phyloP scores from a whole-genome alignment of 2,888 invertebrate genomes.

The Bugulina stolonifera region DNA sequence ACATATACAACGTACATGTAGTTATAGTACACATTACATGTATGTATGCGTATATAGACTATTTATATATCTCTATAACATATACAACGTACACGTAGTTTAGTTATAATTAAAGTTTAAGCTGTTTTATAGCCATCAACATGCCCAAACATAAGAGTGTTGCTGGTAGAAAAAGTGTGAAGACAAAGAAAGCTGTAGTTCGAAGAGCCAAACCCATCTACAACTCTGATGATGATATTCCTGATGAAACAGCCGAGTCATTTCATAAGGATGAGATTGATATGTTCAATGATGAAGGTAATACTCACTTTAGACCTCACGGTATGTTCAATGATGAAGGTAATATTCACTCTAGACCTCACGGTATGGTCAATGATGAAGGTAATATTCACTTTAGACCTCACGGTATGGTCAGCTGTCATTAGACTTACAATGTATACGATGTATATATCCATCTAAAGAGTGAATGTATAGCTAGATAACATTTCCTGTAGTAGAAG shows the following conservation, averaged over 20 bases:
- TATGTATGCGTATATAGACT: too few species aligned
- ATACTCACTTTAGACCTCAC: neutral
- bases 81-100: too few species aligned
- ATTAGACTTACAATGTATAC: too few species aligned
- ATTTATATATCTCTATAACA: too few species aligned
- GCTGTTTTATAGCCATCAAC: neutral
- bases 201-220: constrained; percentile 15
- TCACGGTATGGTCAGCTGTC: neutral
- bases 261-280: constrained; percentile 21
- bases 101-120: too few species aligned
- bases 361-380: neutral
- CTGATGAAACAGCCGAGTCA: constrained; percentile 10
- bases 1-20: too few species aligned
- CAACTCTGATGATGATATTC: constrained; percentile 13
- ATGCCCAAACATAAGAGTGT: constrained; percentile 17
- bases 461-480: too few species aligned
- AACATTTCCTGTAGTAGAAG: neutral
- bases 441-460: too few species aligned
- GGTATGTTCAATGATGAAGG: neutral
- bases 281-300: neutral
- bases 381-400: neutral
- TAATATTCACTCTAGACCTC: neutral
- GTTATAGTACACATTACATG: too few species aligned
- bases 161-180: constrained; percentile 8
- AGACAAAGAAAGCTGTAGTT: neutral